A percentile compares a stretch with the other conserved stretches of the same genome.
phyloP scores from a whole-genome alignment of 2,797 vertebrate genomes.

The Chromobotia macracanthus region DNA sequence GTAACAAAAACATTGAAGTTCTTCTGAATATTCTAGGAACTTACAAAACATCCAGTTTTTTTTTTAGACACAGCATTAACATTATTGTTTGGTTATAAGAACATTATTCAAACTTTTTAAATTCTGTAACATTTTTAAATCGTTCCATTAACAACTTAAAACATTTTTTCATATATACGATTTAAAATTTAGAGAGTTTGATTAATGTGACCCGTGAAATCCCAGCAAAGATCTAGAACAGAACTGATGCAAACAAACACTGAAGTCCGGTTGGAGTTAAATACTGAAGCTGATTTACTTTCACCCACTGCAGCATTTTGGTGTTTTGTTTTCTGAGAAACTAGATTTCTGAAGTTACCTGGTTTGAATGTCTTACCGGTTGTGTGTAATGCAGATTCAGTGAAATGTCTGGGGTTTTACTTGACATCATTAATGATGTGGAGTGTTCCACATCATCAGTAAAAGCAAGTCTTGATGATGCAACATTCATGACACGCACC shows the following conservation, averaged over 20 bases:
- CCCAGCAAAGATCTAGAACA: slow-evolving; percentile 18
- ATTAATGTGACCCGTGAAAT: no score
- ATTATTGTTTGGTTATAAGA: no score
- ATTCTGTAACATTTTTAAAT: no score
- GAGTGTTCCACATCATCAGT: slow-evolving; percentile 33
- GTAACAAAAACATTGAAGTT: no score
- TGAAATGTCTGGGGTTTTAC: neutral
- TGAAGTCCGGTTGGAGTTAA: neutral
- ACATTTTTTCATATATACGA: no score
- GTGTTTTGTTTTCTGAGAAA: neutral
- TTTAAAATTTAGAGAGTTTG: no score
- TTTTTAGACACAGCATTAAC: no score
- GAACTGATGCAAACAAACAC: slow-evolving; percentile 31
- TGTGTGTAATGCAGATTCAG: neutral
- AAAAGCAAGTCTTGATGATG: slow-evolving; percentile 38
- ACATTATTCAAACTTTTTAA: no score
- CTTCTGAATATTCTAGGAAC: no score
- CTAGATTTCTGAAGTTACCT: neutral
- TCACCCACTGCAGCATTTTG: neutral
- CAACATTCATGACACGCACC: slow-evolving; percentile 36
- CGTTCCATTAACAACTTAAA: no score
- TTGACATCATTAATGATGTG: slow-evolving; percentile 27
- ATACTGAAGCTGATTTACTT: neutral
- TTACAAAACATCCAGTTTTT: no score
- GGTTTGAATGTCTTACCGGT: neutral